Conservation (phyloP, 2,113 vertebrate genomes). For the Campylomormyrus numenius region DNA sequence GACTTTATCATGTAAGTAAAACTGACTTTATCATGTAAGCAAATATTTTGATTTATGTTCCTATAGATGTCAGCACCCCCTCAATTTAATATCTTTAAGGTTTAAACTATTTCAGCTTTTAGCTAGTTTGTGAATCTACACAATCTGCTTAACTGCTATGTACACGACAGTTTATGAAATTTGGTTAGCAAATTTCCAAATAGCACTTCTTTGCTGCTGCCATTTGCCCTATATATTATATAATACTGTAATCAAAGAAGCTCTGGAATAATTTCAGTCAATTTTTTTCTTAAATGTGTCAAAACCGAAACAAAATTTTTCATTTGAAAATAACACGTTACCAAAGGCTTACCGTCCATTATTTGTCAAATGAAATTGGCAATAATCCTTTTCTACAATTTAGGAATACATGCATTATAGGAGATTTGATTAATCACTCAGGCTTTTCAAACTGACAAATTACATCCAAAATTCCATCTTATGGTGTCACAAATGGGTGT, state of each 20-base stretch:
- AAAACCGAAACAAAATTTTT: background rate
- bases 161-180: background rate
- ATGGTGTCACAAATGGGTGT: background rate
- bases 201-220: background rate
- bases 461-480: background rate
- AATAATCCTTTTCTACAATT: background rate
- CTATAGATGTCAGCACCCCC: background rate
- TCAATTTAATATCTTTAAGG: background rate
- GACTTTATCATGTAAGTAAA: background rate
- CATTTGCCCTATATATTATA: background rate
- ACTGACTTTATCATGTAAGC: background rate
- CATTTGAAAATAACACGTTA: background rate
- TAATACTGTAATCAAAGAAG: background rate
- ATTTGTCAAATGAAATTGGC: background rate
- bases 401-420: background rate
- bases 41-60: background rate
- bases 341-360: background rate
- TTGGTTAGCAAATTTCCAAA: background rate
- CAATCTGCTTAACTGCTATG: background rate
- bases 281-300: background rate
- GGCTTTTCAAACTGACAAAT: background rate
- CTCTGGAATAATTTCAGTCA: background rate
- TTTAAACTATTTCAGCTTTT: background rate
- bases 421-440: background rate
- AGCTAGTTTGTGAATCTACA: background rate